Percentiles rank a stretch among this genome's conserved stretches.
Evolutionary conservation across 2,888 invertebrate genomes (phyloP).

Genomic region (Temnothorax ravouxi): DNA sequence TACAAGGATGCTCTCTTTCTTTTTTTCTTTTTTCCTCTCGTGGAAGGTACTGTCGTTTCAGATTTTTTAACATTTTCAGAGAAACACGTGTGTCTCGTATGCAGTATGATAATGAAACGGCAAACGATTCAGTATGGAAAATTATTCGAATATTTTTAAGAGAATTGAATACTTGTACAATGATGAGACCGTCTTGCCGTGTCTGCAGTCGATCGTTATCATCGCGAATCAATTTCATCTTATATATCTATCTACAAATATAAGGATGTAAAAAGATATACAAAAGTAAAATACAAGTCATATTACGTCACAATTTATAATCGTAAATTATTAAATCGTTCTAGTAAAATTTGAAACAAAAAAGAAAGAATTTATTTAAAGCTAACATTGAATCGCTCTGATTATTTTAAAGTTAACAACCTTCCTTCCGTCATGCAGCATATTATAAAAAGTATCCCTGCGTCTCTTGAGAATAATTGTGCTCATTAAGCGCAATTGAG

Average conservation of each 20-base stretch:
- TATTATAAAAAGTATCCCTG: conserved; percentile 67
- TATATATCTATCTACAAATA: conserved; percentile 39
- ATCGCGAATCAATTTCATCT: conserved; percentile 26
- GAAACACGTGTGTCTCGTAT: background rate
- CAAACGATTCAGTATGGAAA: conserved; percentile 17
- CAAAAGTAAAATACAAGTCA: conserved; percentile 47
- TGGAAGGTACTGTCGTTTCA: conserved; percentile 49
- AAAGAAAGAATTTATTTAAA: conserved; percentile 25
- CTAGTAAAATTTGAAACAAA: conserved; percentile 50
- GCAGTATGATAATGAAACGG: conserved; percentile 12
- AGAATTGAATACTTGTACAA: conserved; percentile 32
- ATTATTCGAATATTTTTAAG: conserved; percentile 12
- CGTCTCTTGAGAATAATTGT: conserved; percentile 72
- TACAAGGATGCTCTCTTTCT: conserved; percentile 56
- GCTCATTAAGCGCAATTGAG: conserved; percentile 74
- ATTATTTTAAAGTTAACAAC: conserved; percentile 57
- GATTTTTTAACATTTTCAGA: conserved; percentile 4
- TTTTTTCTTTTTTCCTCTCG: background rate
- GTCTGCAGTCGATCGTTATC: conserved; percentile 7
- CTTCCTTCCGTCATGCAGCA: conserved; percentile 72
- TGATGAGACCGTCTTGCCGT: conserved; percentile 20
- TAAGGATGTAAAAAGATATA: conserved; percentile 43
- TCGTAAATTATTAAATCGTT: conserved; percentile 42
- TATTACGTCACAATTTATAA: conserved; percentile 32
- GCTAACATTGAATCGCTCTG: conserved; percentile 14